Conservation (phyloP, 2,113 vertebrate species). For the Excalfactoria chinensis region DNA sequence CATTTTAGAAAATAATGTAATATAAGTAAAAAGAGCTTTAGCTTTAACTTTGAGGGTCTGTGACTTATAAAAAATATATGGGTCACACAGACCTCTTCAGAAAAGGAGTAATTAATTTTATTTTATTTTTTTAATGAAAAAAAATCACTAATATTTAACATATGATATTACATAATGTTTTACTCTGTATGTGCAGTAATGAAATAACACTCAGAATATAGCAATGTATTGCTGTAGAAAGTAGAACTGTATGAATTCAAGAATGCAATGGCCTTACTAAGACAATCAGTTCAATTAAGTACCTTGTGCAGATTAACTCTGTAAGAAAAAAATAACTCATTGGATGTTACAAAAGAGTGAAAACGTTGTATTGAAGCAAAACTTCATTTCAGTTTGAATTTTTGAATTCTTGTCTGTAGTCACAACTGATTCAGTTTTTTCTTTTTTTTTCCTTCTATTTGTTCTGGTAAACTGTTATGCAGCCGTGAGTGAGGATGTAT, state of each 20-base stretch:
- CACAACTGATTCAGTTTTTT: not conserved
- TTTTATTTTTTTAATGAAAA: conserved; percentile 22
- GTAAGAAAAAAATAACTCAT: not conserved
- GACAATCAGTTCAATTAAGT: conserved; percentile 18
- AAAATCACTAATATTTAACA: not conserved
- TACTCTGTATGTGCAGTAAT: not conserved
- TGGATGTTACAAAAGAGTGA: not conserved
- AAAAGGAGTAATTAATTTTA: not conserved
- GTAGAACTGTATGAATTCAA: conserved; percentile 35
- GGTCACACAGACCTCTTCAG: not conserved
- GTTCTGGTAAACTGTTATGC: not conserved
- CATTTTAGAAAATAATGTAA: conserved; percentile 43
- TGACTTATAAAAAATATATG: not conserved
- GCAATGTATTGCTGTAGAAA: not conserved
- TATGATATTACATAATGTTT: not conserved
- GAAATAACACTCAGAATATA: not conserved
- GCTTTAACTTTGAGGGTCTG: conserved; percentile 16
- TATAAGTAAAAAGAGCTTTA: conserved; percentile 36
- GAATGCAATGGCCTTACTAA: conserved; percentile 26
- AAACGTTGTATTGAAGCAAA: not conserved
- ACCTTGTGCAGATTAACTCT: not conserved
- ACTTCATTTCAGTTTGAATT: not conserved
- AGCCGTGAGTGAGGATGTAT: rapidly evolving
- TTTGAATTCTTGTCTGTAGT: not conserved
- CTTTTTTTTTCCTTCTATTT: not conserved